Base-by-base conservation (phyloP, 2,797 vertebrate genomes). In the Pipistrellus kuhlii region DNA sequence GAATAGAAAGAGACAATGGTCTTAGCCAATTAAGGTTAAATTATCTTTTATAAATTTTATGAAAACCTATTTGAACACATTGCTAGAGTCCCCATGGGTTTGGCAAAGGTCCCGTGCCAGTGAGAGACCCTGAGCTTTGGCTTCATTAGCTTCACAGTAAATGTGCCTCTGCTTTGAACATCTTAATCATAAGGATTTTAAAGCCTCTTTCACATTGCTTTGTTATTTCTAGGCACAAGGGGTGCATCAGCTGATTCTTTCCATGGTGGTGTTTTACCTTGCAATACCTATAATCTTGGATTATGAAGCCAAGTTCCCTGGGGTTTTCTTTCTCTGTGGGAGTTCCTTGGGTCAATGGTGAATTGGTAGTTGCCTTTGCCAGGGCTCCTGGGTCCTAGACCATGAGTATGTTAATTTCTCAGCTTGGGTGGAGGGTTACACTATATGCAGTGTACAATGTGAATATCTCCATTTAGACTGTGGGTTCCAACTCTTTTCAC, bases 101-200 rank as follows among this genome's bases (percentile, higher is more conserved):
- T 71, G 64, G 30, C 20, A 8, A 81, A 69, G 35, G 48, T n/a
- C 38, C 81, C 55, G 21, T 57, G n/a, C 3, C 21, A 6, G 2
- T 69, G 48, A 89, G 51, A 83, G 30, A 23, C 57, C 23, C 44
- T 17, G 48, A 72, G 41, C 11, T 73, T 71, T 21, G 77, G 55
- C 27, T 64, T 23, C 8, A 13, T 81, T 91, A 82, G 64, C 41
- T 48, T 51, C 44, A 14, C 2, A 18, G 59, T 66, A 71, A 71
- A 80, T 87, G 30, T 82, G 8, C 9, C 41, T 94, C 20, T 86
- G 57, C 88, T 87, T 57, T 68, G 69, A 76, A 59, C 41, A 69
- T 87, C 59, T 87, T 30, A 69, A 69, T 82, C 48, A 82, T 51
- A 35, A 69, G 75, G 90, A 75, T 69, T 87, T 87, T 69, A 87